These are phyloP conservation scores for Adela reaumurella DNA, from an alignment of 2,888 invertebrate species.

Conservation along the genomic window DNA sequence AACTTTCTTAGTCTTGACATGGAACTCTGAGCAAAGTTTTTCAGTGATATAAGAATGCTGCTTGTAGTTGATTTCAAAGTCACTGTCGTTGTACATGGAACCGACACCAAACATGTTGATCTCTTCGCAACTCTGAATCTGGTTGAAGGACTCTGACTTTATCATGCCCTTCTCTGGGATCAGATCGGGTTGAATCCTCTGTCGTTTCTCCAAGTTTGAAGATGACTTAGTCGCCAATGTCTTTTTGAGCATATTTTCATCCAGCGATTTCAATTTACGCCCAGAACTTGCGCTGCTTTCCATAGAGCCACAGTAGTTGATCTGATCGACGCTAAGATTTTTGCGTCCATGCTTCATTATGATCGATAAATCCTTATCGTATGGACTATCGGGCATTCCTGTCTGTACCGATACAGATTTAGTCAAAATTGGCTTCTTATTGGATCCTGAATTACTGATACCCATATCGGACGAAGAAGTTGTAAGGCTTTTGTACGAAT, in stretches of 20 bases:
- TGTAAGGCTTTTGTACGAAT: slow-evolving; percentile 49
- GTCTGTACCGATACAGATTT: slow-evolving; percentile 53
- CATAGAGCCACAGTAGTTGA: slow-evolving; percentile 51
- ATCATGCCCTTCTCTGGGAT: slow-evolving; percentile 49
- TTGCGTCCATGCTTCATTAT: slow-evolving; percentile 48
- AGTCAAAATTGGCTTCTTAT: slow-evolving; percentile 44
- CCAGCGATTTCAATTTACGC: slow-evolving; percentile 43
- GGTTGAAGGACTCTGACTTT: slow-evolving; percentile 49
- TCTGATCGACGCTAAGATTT: slow-evolving; percentile 50
- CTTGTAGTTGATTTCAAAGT: slow-evolving; percentile 50
- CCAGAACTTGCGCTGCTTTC: slow-evolving; percentile 50
- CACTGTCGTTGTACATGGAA: slow-evolving; percentile 55
- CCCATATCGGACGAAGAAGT: slow-evolving; percentile 55
- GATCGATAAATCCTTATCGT: slow-evolving; percentile 36
- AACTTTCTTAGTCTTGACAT: slow-evolving; percentile 65
- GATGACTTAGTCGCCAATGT: slow-evolving; percentile 43
- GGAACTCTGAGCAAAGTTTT: slow-evolving; percentile 66
- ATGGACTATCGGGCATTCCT: slow-evolving; percentile 45
- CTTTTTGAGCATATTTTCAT: slow-evolving; percentile 50
- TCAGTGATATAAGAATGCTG: slow-evolving; percentile 66
- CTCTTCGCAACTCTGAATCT: slow-evolving; percentile 52
- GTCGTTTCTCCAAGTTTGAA: slow-evolving; percentile 44
- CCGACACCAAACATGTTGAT: slow-evolving; percentile 54
- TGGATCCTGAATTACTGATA: slow-evolving; percentile 47
- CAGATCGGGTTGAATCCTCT: slow-evolving; percentile 50